These are phyloP conservation scores for Oscheius myriophilus DNA, from an alignment of 2,888 invertebrate genomes.

Conservation along the genomic window DNA sequence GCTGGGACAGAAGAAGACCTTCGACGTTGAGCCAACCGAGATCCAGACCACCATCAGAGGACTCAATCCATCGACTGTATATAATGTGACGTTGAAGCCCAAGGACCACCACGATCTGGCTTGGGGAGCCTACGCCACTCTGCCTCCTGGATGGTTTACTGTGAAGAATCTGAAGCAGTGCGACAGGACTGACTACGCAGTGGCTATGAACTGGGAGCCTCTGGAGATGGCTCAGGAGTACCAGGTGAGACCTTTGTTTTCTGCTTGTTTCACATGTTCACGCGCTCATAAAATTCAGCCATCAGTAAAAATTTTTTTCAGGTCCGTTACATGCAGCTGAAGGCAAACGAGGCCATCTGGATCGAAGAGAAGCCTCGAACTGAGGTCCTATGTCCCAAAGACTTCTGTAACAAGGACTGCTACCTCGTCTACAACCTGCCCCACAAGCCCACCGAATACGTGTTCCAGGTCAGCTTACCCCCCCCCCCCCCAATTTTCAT, in stretches of 20 bases:
- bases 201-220: conserved; percentile 70
- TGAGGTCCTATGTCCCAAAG: conserved; percentile 55
- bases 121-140: conserved; percentile 70
- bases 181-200: conserved; percentile 68
- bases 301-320: conserved; percentile 25
- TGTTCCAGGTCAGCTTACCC: conserved; percentile 63
- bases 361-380: conserved; percentile 58
- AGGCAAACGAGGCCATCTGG: conserved; percentile 63
- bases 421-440: conserved; percentile 70
- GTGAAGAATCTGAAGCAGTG: conserved; percentile 69
- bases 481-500: not conserved
- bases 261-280: not conserved
- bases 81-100: conserved; percentile 69
- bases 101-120: conserved; percentile 65
- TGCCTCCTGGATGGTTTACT: conserved; percentile 70
- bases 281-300: too few species aligned
- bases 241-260: too few species aligned
- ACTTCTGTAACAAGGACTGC: conserved; percentile 68
- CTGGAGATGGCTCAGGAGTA: conserved; percentile 66
- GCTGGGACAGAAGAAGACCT: conserved; percentile 59
- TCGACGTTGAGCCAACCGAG: conserved; percentile 62
- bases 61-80: conserved; percentile 67
- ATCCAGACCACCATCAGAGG: conserved; percentile 66
- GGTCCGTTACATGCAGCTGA: conserved; percentile 65
- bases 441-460: conserved; percentile 62